Evolutionary conservation across 1,140 invertebrate genomes (phyloP).

Genomic region (Battus philenor): DNA sequence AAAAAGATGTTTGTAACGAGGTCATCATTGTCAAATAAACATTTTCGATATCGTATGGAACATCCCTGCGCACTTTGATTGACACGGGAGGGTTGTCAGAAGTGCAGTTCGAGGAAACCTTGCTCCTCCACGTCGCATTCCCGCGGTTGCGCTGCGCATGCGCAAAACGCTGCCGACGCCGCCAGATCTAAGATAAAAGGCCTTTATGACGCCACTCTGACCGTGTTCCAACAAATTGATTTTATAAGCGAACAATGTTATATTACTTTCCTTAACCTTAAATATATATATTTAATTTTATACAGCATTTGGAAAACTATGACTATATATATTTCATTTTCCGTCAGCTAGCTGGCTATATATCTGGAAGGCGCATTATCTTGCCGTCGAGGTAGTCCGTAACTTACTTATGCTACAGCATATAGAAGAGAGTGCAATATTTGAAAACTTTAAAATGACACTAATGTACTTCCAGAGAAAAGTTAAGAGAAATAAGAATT

Average conservation of each 20-base stretch:
- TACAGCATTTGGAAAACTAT: too few species aligned
- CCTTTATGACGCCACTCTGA: constrained; percentile 57
- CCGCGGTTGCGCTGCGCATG: constrained; percentile 41
- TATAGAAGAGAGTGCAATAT: too few species aligned
- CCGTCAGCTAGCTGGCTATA: too few species aligned
- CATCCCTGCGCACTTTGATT: constrained; percentile 21
- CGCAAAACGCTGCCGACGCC: constrained; percentile 57
- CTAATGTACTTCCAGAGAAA: too few species aligned
- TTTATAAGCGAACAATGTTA: constrained; percentile 43
- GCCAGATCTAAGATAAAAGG: constrained; percentile 59
- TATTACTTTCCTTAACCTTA: too few species aligned
- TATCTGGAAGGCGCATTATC: too few species aligned
- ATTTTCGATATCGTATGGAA: not conserved
- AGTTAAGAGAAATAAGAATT: too few species aligned
- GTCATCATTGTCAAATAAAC: not conserved
- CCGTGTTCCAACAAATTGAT: constrained; percentile 66
- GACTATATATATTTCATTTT: too few species aligned
- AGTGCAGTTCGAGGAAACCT: constrained; percentile 53
- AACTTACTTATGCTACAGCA: too few species aligned
- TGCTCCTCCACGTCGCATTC: constrained; percentile 35
- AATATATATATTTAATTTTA: too few species aligned
- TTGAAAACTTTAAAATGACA: too few species aligned
- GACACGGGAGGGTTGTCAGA: constrained; percentile 34
- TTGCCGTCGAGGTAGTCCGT: too few species aligned
- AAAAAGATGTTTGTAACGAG: not conserved